Evolutionary conservation across 2,888 invertebrate species (phyloP), one percentile per base, ranked within the genome.

Genomic region (Drosophila quinaria): DNA sequence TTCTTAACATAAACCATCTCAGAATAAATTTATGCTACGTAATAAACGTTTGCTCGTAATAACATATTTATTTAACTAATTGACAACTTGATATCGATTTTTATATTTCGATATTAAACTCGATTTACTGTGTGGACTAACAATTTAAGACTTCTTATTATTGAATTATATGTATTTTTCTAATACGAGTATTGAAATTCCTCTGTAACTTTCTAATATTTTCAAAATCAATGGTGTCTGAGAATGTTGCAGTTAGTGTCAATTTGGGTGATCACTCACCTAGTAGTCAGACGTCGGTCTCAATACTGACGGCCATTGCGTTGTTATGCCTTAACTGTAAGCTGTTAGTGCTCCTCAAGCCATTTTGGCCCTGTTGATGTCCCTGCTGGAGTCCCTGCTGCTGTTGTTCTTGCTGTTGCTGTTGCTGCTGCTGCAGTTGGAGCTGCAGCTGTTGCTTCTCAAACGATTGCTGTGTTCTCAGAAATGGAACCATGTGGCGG

Each of bases 241-340:
- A 13, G n/a, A 6, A 44, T 13, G 3, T n/a, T 3, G 19, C 63
- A 50, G 37, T 70, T n/a, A 47, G 51, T 60, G 41, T 52, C 51
- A 2, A 22, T 22, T 44, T 44, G n/a, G 37, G 1, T 1, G n/a
- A 39, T 1, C 31, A 86, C 94, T 94, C 92, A 97, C 97, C 96
- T 95, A 95, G 95, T 96, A 96, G 97, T 97, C 97, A 97, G 96
- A 97, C 97, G 95, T 98, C 97, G 94, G 97, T 98, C 94, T 98
- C 97, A 94, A 96, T 96, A 94, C 97, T 96, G 94, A 97, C 96
- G 92, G 96, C 95, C 93, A 96, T 96, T 92, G 96, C 95, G 94
- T 96, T 96, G 93, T 96, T 96, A 94, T 96, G 96, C 93, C 96
- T 90, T 83, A 91, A 80, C 79, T 90, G 91, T 82, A 91, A 81